Conservation (phyloP, 2,113 vertebrate species). For the Delphinapterus leucas region DNA sequence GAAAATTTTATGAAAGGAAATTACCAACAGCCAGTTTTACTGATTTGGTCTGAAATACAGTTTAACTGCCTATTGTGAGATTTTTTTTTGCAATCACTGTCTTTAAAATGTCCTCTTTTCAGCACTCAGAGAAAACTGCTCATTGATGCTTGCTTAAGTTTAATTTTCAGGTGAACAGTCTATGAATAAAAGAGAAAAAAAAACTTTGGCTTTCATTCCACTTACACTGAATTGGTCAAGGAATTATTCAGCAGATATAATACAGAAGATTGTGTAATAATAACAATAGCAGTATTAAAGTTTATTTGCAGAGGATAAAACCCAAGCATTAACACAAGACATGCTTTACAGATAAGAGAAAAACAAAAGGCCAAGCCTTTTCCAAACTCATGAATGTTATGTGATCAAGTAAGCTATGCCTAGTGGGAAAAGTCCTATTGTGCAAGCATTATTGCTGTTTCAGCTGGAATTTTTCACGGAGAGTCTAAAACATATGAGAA, state of each 20-base stretch:
- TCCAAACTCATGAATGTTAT: background rate
- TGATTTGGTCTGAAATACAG: background rate
- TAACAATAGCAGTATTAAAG: background rate
- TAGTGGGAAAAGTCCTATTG: background rate
- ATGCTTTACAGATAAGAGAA: background rate
- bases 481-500: background rate
- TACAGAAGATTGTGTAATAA: constrained; percentile 36
- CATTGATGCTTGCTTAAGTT: background rate
- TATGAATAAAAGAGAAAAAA: constrained; percentile 30
- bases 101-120: background rate
- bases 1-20: background rate
- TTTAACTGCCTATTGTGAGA: background rate
- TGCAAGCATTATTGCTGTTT: background rate
- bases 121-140: background rate
- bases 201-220: constrained; percentile 4
- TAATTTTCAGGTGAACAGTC: constrained; percentile 11
- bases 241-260: constrained; percentile 33
- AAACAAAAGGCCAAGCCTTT: background rate
- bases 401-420: background rate
- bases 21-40: background rate
- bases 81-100: background rate
- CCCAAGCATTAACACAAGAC: background rate
- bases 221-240: constrained; percentile 38
- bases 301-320: constrained; percentile 36
- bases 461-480: background rate